Percentiles rank a stretch among this genome's conserved stretches.
These are phyloP conservation scores for Campoletis raptor DNA, from an alignment of 2,888 invertebrate species.

Conservation along the genomic window DNA sequence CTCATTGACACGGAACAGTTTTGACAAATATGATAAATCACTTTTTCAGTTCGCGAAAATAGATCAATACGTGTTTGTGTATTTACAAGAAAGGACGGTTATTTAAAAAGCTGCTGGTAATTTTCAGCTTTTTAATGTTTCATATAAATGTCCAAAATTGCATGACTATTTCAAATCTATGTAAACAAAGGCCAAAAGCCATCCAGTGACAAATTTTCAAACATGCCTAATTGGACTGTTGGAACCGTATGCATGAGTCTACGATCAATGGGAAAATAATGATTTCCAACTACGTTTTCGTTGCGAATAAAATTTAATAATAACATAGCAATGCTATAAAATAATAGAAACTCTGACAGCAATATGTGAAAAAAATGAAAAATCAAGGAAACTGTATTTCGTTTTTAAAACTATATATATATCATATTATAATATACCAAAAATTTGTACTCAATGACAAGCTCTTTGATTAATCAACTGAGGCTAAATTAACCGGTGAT, in stretches of 20 bases:
- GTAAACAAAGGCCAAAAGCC: background rate
- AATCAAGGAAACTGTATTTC: background rate
- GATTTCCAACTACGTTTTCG: background rate
- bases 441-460: background rate
- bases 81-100: background rate
- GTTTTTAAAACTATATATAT: background rate
- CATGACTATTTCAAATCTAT: background rate
- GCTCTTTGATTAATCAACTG: background rate
- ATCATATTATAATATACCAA: background rate
- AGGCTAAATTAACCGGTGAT: background rate
- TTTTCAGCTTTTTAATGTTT: background rate
- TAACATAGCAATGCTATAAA: background rate
- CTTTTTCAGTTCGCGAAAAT: constrained; percentile 25
- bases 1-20: background rate
- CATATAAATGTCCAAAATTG: background rate
- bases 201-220: background rate
- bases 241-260: background rate
- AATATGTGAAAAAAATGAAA: background rate
- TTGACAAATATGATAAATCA: background rate
- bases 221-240: background rate
- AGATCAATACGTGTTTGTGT: constrained; percentile 6
- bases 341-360: background rate
- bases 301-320: background rate
- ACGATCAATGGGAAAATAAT: background rate
- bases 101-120: background rate